Evolutionary conservation across 1,140 invertebrate species (phyloP).

Genomic region (Philaenus spumarius): DNA sequence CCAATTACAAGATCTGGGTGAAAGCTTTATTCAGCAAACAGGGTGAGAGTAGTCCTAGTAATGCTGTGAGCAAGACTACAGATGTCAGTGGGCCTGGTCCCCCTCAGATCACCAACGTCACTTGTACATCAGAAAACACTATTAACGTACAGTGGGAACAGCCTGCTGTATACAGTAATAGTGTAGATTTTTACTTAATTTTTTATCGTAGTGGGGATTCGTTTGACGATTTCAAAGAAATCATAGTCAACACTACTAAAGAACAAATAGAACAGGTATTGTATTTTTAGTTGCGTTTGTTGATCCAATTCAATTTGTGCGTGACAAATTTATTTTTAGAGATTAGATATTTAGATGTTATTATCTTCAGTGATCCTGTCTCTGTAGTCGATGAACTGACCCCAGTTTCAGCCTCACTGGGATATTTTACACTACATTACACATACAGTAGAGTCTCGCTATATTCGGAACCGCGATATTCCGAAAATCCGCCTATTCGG

Average conservation of each 20-base stretch:
- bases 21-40: constrained; percentile 67
- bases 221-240: constrained; percentile 50
- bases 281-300: not conserved
- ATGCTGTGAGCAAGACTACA: constrained; percentile 62
- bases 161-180: constrained; percentile 62
- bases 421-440: too few relatives aligned
- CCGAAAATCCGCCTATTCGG: too few relatives aligned
- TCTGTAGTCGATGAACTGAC: too few relatives aligned
- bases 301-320: too few relatives aligned
- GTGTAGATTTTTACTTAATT: constrained; percentile 74
- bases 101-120: constrained; percentile 71
- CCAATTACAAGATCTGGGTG: constrained; percentile 79
- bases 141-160: constrained; percentile 75
- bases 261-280: constrained; percentile 51
- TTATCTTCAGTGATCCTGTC: too few relatives aligned
- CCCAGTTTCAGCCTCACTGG: too few relatives aligned
- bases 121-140: constrained; percentile 67
- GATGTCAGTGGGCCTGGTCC: constrained; percentile 75
- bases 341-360: too few relatives aligned
- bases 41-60: constrained; percentile 50
- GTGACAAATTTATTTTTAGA: too few relatives aligned
- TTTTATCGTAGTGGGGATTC: constrained; percentile 54
- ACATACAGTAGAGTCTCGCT: too few relatives aligned
- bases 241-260: constrained; percentile 50
- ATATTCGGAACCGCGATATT: too few relatives aligned